Evolutionary conservation across 2,797 vertebrate genomes (phyloP).

Genomic region (Tokudaia tokunoshimensis): DNA sequence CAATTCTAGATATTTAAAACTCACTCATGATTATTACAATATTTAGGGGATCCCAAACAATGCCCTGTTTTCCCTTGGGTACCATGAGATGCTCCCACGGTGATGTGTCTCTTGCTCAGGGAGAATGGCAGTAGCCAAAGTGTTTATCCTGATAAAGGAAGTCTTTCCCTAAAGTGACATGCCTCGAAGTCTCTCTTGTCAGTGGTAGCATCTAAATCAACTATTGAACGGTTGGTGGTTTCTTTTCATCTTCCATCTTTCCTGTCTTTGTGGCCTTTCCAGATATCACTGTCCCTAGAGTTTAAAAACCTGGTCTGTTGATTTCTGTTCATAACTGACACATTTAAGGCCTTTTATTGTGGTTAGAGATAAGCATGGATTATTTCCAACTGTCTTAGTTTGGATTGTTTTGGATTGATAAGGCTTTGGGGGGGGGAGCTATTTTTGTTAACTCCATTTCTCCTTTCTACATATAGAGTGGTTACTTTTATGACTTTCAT

Average conservation of each 20-base stretch:
- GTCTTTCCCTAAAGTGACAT: neutral
- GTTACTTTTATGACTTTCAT: neutral
- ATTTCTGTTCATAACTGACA: neutral
- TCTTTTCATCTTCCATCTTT: conserved; percentile 5
- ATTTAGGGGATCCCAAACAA: neutral
- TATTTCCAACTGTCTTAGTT: conserved; percentile 2
- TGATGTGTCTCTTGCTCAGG: neutral
- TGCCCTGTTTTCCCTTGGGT: neutral
- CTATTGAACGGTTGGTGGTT: neutral
- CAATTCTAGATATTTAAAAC: neutral
- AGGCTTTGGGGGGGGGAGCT: neutral
- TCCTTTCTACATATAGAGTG: conserved; percentile 6
- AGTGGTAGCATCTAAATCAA: neutral
- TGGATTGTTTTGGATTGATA: neutral
- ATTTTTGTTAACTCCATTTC: neutral
- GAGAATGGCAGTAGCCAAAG: neutral
- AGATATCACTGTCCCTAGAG: neutral
- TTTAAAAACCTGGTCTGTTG: neutral
- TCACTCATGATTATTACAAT: neutral
- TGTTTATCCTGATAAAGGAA: neutral
- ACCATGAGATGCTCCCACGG: neutral
- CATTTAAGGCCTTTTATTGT: neutral
- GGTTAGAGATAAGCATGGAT: neutral
- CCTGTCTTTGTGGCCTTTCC: neutral
- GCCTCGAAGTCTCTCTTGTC: neutral